Base-by-base conservation (phyloP, 2,113 vertebrate genomes). In the Carassius carassius region DNA sequence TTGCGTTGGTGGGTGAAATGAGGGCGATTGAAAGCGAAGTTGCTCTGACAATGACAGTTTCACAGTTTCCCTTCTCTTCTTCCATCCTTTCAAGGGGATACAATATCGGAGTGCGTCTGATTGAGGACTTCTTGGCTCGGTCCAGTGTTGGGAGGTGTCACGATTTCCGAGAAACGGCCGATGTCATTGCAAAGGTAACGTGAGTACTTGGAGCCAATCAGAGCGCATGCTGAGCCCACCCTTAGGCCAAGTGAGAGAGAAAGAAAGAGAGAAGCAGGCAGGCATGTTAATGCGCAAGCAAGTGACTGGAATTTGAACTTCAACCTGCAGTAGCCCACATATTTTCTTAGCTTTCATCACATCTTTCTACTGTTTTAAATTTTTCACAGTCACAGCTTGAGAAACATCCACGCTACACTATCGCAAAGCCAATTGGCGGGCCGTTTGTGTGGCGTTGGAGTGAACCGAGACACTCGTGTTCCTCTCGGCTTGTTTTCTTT, bases 121-220 rank as follows among this genome's bases (percentile, higher is more conserved):
- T 99, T 10, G 98, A 99, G 93, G 98, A 99, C 91, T 99, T 99
- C 87, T 92, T 99, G 95, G 96, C 98, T 16, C 96, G 98, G n/a
- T 99, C 98, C 90, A 99, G 91, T 16, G 97, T 99, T 0, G 98
- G 98, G 58, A 96, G 98, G 84, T 99, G 98, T 94, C 97, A 99
- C 0, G 98, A 99, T 92, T 99, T 99, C 94, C 95, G 98, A 94
- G 98, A 99, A 94, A 99, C 98, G 0, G 97, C 98, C 0, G 98
- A 99, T 94, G 97, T 99, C 85, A 99, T 99, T 35, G 97, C 98
- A 78, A 99, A 99, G 97, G 98, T 99, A 92, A 93, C 77, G 82
- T 87, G 69, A 83, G 69, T 74, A 63, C 85, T 83, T 54, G 84
- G 19, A 87, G 83, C 86, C 89, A 91, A 86, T 90, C 81, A 58